phyloP scores from a whole-genome alignment of 2,113 vertebrate species.

The Eupsittula cactorum region DNA sequence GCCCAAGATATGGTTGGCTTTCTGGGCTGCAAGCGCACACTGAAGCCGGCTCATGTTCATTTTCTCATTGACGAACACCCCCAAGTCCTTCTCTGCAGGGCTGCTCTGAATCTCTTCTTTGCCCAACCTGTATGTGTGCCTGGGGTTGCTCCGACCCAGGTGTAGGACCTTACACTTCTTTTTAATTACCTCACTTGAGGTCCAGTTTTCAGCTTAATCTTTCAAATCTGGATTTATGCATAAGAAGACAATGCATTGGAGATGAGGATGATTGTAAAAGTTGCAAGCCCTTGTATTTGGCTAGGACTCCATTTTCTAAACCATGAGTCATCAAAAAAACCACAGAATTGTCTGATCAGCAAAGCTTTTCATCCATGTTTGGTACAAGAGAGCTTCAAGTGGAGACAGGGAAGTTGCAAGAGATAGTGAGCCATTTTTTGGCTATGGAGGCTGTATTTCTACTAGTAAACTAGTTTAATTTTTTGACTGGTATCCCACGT shows the following conservation, averaged over 20 bases:
- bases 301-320: not conserved
- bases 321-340: fast-evolving
- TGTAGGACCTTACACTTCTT: not conserved
- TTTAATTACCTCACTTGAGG: not conserved
- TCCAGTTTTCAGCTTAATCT: not conserved
- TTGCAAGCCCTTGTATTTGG: not conserved
- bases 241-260: not conserved
- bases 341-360: not conserved
- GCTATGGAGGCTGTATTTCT: not conserved
- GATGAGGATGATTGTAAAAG: fast-evolving
- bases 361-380: not conserved
- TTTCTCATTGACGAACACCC: too few species aligned
- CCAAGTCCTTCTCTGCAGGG: too few species aligned
- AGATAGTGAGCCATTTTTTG: not conserved
- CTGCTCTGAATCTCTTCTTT: too few species aligned
- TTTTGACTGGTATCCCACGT: not conserved
- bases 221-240: not conserved
- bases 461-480: not conserved
- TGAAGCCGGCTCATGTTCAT: too few species aligned
- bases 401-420: not conserved
- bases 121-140: too few species aligned
- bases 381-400: not conserved
- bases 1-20: too few species aligned
- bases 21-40: too few species aligned
- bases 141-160: too few species aligned